These are phyloP conservation scores for Pollimyrus isidori DNA, from an alignment of 2,113 vertebrate genomes.

Conservation along the genomic window DNA sequence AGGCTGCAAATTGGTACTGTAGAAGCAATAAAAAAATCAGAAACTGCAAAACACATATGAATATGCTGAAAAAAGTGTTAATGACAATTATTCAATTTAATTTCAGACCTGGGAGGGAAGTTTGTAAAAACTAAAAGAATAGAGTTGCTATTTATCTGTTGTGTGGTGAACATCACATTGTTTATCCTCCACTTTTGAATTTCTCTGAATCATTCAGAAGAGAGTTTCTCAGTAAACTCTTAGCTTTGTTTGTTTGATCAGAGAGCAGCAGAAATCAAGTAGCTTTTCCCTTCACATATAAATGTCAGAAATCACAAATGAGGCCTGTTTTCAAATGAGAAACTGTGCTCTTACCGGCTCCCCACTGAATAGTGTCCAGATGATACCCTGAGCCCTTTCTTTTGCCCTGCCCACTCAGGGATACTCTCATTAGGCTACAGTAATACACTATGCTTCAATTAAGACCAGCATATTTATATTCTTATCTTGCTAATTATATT, in stretches of 20 bases:
- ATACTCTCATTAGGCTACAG: neutral
- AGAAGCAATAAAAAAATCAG: neutral
- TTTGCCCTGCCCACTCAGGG: neutral
- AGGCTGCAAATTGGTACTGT: neutral
- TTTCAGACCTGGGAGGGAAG: neutral
- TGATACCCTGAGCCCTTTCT: neutral
- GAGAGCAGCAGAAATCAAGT: neutral
- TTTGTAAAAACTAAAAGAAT: neutral
- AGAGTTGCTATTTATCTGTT: neutral
- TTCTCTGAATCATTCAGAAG: neutral
- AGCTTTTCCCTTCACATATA: neutral
- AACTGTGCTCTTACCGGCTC: neutral
- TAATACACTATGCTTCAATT: neutral
- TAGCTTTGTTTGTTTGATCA: neutral
- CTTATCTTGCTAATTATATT: neutral
- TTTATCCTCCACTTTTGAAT: neutral
- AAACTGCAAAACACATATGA: neutral
- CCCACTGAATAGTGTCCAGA: neutral
- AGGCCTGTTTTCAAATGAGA: neutral
- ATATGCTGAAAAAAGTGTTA: neutral
- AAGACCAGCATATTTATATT: neutral
- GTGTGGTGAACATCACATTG: neutral
- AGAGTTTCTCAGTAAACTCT: neutral
- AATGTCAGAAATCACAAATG: neutral
- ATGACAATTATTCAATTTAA: neutral